These are phyloP conservation scores for Sisyra nigra DNA, from an alignment of 2,888 invertebrate species.

Conservation along the genomic window DNA sequence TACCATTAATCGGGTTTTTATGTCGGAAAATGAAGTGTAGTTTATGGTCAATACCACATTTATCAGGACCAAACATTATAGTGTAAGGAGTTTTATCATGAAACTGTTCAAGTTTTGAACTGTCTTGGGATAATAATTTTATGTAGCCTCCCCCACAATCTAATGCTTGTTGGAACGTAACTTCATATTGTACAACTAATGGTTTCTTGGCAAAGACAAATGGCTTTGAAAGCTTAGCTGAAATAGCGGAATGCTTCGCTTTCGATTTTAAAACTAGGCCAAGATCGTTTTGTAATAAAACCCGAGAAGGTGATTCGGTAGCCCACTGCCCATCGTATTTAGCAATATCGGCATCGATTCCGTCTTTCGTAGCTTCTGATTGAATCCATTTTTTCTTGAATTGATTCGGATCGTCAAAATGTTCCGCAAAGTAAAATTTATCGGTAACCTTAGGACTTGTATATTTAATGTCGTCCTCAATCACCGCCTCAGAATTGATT, in stretches of 20 bases:
- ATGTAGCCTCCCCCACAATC: slow-evolving; percentile 98
- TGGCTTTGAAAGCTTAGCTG: slow-evolving; percentile 56
- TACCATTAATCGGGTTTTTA: slow-evolving; percentile 82
- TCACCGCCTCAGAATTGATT: slow-evolving; percentile 11
- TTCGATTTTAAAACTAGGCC: slow-evolving; percentile 85
- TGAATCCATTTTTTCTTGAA: slow-evolving; percentile 71
- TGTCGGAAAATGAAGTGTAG: slow-evolving; percentile 88
- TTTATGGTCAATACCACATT: slow-evolving; percentile 93
- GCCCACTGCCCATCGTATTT: slow-evolving; percentile 84
- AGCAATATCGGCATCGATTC: slow-evolving; percentile 71
- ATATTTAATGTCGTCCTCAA: slow-evolving; percentile 39
- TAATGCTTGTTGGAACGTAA: slow-evolving; percentile 87
- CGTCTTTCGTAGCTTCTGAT: slow-evolving; percentile 85
- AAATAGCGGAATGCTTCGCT: slow-evolving; percentile 92
- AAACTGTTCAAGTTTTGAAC: slow-evolving; percentile 64
- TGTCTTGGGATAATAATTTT: slow-evolving; percentile 67
- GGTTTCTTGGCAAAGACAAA: slow-evolving; percentile 75
- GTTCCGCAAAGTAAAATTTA: slow-evolving; percentile 60
- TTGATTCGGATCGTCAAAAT: slow-evolving; percentile 61
- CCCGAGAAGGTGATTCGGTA: slow-evolving; percentile 59
- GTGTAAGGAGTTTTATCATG: slow-evolving; percentile 95
- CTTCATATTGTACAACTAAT: slow-evolving; percentile 84
- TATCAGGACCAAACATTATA: slow-evolving; percentile 99
- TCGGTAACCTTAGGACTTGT: slow-evolving; percentile 48
- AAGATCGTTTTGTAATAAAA: slow-evolving; percentile 65